phyloP scores from a whole-genome alignment of 2,113 vertebrate species.

The Drymodes brunneopygia region DNA sequence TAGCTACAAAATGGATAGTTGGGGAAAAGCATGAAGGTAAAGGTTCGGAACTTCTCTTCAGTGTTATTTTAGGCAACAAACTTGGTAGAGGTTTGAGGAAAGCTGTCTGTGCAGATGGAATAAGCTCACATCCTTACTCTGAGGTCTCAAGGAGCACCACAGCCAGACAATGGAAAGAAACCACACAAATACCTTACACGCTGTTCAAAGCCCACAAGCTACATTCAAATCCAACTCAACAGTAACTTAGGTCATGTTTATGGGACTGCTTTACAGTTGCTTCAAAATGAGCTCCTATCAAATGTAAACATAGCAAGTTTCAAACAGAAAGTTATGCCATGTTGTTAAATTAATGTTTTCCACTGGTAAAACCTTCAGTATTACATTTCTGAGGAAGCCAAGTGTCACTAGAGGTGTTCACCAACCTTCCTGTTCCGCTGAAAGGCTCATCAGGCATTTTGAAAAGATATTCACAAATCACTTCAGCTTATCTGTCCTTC shows the following conservation, averaged over 20 bases:
- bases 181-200: accelerated
- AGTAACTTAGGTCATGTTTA: not conserved
- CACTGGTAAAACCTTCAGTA: not conserved
- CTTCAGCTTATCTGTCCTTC: not conserved
- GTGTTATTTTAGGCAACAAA: not conserved
- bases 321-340: not conserved
- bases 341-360: not conserved
- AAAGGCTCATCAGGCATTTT: not conserved
- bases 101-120: not conserved
- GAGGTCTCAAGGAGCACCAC: not conserved
- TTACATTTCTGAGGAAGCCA: not conserved
- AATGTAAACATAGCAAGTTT: not conserved
- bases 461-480: not conserved
- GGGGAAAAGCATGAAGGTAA: not conserved
- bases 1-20: not conserved
- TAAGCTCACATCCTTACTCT: not conserved
- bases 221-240: not conserved
- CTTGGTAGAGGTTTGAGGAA: not conserved
- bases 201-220: not conserved
- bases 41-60: not conserved
- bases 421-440: not conserved
- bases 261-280: not conserved
- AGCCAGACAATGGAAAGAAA: not conserved
- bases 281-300: not conserved
- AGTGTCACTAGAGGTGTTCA: not conserved